Percentiles rank a stretch among this genome's conserved stretches.
Conservation (phyloP, 2,888 invertebrate genomes). For the Drosophila parthenogenetica region DNA sequence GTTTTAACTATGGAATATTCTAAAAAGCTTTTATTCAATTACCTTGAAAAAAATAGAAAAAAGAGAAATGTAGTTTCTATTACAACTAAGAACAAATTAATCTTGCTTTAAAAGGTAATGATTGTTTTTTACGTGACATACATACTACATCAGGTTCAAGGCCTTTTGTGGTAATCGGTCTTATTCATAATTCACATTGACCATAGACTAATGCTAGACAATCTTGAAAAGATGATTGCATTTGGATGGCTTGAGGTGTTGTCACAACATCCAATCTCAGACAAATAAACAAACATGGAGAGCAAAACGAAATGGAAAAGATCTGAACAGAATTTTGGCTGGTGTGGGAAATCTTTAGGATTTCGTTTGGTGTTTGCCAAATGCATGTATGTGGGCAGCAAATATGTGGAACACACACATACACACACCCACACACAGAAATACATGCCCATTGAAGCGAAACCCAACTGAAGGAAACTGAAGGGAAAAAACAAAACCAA, state of each 20-base stretch:
- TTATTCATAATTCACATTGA: conserved; percentile 13
- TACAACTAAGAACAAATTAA: background rate
- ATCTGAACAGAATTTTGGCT: conserved; percentile 13
- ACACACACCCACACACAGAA: background rate
- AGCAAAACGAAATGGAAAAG: conserved; percentile 13
- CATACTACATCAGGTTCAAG: background rate
- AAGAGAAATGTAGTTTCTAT: background rate
- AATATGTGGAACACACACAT: background rate
- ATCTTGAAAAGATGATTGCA: conserved; percentile 28
- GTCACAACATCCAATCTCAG: conserved; percentile 55
- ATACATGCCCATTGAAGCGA: conserved; percentile 17
- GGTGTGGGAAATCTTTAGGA: conserved; percentile 43
- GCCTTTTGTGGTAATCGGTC: background rate
- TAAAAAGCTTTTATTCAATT: too few relatives aligned
- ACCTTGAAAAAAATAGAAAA: background rate
- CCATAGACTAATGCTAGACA: conserved; percentile 23
- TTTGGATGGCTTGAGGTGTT: conserved; percentile 32
- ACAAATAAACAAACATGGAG: conserved; percentile 48
- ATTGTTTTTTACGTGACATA: background rate
- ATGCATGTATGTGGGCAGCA: conserved; percentile 24
- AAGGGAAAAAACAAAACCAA: too few relatives aligned
- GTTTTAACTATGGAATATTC: too few relatives aligned
- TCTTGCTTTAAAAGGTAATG: background rate
- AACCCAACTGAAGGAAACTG: background rate
- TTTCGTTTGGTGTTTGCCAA: conserved; percentile 23